phyloP scores from a whole-genome alignment of 2,888 invertebrate species.

The Athalia circularis region DNA sequence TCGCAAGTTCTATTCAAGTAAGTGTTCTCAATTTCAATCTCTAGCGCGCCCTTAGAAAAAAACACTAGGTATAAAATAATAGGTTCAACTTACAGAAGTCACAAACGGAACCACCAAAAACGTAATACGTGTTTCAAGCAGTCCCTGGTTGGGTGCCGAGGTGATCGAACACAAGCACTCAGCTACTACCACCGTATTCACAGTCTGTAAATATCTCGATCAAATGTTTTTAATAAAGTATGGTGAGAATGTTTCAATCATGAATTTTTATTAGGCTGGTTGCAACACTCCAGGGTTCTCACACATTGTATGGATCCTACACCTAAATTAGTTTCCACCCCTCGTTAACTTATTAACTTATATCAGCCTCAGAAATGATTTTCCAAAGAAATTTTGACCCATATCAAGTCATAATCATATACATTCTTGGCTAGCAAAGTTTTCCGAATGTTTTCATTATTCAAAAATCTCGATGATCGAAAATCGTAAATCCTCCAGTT shows the following conservation, averaged over 20 bases:
- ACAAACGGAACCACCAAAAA: slow-evolving; percentile 61
- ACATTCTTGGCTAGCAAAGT: no score
- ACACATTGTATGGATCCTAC: slow-evolving; percentile 9
- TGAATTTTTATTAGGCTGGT: slow-evolving; percentile 26
- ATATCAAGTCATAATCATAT: not conserved
- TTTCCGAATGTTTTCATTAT: no score
- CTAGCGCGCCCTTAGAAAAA: not conserved
- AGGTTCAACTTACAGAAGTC: slow-evolving; percentile 52
- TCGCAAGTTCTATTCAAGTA: not conserved
- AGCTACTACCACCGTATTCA: not conserved
- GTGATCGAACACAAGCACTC: not conserved
- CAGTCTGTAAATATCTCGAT: slow-evolving; percentile 26
- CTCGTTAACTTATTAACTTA: not conserved
- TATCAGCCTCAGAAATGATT: not conserved
- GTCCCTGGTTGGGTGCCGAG: slow-evolving; percentile 8
- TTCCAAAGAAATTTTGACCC: not conserved
- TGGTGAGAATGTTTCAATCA: slow-evolving; percentile 28
- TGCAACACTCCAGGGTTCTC: not conserved
- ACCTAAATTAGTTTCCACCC: not conserved
- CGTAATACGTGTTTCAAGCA: slow-evolving; percentile 48
- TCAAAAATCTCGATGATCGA: no score
- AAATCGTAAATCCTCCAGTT: no score
- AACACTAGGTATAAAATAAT: slow-evolving; percentile 51
- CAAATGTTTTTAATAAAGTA: slow-evolving; percentile 37
- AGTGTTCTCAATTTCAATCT: not conserved